Conservation (phyloP, 2,113 vertebrate genomes). For the Malurus cyaneus region DNA sequence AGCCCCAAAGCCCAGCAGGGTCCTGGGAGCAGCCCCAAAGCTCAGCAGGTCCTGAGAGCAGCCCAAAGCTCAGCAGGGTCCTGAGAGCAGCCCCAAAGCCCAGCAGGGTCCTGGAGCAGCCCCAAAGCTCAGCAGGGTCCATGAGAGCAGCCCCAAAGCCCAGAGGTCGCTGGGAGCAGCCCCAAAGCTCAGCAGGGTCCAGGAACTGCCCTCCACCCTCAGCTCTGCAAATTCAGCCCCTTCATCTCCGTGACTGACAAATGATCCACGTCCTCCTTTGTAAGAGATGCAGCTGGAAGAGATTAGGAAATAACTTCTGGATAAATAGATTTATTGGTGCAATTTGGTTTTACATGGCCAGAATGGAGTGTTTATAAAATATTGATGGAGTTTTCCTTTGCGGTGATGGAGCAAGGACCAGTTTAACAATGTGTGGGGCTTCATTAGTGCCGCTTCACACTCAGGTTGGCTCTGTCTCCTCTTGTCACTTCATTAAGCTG, state of each 20-base stretch:
- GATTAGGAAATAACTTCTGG: slow-evolving; percentile 35
- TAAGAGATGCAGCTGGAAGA: slow-evolving; percentile 32
- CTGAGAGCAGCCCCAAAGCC: no score
- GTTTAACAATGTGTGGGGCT: slow-evolving; percentile 37
- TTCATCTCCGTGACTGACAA: background rate
- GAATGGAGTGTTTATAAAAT: slow-evolving; percentile 64
- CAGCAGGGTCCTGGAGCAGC: fast-evolving
- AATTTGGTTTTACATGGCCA: slow-evolving; percentile 37
- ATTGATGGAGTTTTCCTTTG: slow-evolving; percentile 64
- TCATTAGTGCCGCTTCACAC: slow-evolving; percentile 22
- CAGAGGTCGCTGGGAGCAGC: no score
- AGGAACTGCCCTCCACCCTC: fast-evolving
- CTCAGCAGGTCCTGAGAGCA: fast-evolving
- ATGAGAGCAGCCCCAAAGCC: no score
- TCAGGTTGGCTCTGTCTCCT: slow-evolving; percentile 42
- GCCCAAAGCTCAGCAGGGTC: no score
- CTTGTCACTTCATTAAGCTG: slow-evolving; percentile 36
- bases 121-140: no score
- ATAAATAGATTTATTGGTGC: slow-evolving; percentile 60
- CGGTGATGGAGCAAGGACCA: background rate
- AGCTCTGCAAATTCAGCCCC: background rate
- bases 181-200: no score
- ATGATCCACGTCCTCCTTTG: background rate
- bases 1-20: fast-evolving
- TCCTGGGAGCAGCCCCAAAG: fast-evolving